Conservation (phyloP, 2,888 invertebrate species). For the Petrolisthes cinctipes region DNA sequence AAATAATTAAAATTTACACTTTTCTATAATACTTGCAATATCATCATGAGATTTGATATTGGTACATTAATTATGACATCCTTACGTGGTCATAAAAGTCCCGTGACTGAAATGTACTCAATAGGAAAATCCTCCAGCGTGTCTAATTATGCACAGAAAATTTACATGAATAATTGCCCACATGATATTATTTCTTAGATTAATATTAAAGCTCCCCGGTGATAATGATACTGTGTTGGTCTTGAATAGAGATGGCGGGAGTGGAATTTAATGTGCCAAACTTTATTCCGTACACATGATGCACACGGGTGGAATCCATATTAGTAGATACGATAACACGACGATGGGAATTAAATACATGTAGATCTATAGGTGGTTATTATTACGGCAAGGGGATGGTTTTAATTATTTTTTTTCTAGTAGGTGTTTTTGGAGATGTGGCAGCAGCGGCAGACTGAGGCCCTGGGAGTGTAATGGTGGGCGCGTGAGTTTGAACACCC, state of each 20-base stretch:
- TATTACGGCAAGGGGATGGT: not conserved
- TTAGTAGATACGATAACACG: not conserved
- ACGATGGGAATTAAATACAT: not conserved
- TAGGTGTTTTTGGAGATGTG: slow-evolving; percentile 12
- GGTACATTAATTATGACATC: not conserved
- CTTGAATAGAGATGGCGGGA: slow-evolving; percentile 60
- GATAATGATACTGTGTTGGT: not conserved
- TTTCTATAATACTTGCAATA: not conserved
- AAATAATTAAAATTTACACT: not conserved
- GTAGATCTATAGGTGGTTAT: not conserved
- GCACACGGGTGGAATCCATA: not conserved
- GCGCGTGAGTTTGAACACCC: slow-evolving; percentile 64
- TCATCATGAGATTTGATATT: not conserved
- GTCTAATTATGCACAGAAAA: no score
- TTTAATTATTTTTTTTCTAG: not conserved
- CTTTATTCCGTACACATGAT: not conserved
- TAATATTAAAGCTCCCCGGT: no score
- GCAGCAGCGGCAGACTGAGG: slow-evolving; percentile 24
- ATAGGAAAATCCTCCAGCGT: slow-evolving; percentile 19
- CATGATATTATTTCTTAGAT: no score
- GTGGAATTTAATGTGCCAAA: slow-evolving; percentile 52
- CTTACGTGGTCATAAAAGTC: not conserved
- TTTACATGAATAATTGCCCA: no score
- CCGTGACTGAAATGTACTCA: slow-evolving; percentile 47
- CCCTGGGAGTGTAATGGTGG: slow-evolving; percentile 61